phyloP scores from a whole-genome alignment of 1,140 invertebrate species.

The Stratiolaelaps scimitus region DNA sequence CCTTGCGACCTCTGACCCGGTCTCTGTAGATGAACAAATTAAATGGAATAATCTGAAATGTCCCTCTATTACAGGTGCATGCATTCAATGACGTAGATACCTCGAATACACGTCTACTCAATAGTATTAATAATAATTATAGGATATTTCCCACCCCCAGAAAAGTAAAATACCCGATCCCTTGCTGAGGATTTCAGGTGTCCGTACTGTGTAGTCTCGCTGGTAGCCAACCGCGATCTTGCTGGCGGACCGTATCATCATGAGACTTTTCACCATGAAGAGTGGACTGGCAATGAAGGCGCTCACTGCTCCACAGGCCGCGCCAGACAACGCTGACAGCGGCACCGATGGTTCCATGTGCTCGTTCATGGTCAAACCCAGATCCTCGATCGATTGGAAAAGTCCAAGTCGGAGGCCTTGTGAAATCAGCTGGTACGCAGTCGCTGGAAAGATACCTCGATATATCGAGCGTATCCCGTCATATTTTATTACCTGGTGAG shows the following conservation, averaged over 20 bases:
- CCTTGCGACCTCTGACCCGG: too few relatives aligned
- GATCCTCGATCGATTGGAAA: slow-evolving; percentile 19
- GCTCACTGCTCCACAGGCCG: slow-evolving; percentile 14
- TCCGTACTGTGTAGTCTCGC: slow-evolving; percentile 9
- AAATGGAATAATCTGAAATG: too few relatives aligned
- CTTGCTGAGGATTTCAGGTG: too few relatives aligned
- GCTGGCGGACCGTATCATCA: slow-evolving; percentile 25
- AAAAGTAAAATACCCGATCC: too few relatives aligned
- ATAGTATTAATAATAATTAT: too few relatives aligned
- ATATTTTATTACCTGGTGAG: slow-evolving; percentile 6
- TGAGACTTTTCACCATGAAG: slow-evolving; percentile 15
- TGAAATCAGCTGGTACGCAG: slow-evolving; percentile 9
- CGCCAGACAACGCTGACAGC: not conserved
- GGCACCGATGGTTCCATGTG: slow-evolving; percentile 19
- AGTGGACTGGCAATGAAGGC: slow-evolving; percentile 8
- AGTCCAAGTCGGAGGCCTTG: slow-evolving; percentile 21
- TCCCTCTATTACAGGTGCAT: too few relatives aligned
- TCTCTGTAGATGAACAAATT: too few relatives aligned
- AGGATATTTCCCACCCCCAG: too few relatives aligned
- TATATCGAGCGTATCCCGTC: slow-evolving; percentile 19
- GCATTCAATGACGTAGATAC: too few relatives aligned
- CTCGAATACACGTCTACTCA: too few relatives aligned
- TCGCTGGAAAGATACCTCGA: slow-evolving; percentile 7
- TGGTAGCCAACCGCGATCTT: slow-evolving; percentile 18
- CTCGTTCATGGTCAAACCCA: slow-evolving; percentile 7